Evolutionary conservation across 2,113 vertebrate species (phyloP), one percentile per base, ranked within the genome.

Genomic region (Arizona elegans): DNA sequence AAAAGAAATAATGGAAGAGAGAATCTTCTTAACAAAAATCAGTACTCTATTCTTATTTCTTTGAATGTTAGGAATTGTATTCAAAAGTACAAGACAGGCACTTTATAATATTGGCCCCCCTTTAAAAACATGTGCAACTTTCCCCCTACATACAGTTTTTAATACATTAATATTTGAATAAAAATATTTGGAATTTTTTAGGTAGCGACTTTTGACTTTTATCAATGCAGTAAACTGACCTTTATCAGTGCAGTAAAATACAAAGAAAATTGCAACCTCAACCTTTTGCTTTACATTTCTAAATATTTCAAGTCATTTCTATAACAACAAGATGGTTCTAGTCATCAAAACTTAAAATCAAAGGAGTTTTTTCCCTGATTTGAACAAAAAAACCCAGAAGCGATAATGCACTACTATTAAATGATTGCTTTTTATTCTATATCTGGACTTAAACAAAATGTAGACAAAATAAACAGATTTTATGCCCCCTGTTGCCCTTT

Each of bases 401-500:
- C 8, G 38, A 15, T 6, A 21, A 26, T 23, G 9, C 15, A 86
- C 12, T 86, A 50, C 29, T 58, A 43, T 86, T 62, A n/a, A 43
- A 33, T 86, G 19, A 19, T 29, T 26, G 38, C 0, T 52, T 0
- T 5, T 19, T 24, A n/a, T 58, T 38, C 75, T 85, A 43, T 38
- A 2, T 88, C 50, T 87, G 3, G 3, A 90, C 29, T 10, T 8
- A 29, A 24, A 62, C 6, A n/a, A 1, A 90, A 24, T 95, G 65
- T 3, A 53, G 75, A 62, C 91, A 91, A 97, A 96, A 91, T 75
- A 94, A 94, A 97, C 96, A 95, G 95, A 96, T 97, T 95, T 98
- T 97, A 97, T 93, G 97, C 97, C 98, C 97, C 96, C 97, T 98
- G 96, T 97, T 97, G 98, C 95, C 93, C 93, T 90, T 87, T 92